A percentile compares a stretch with the other conserved stretches of the same genome.
phyloP scores from a whole-genome alignment of 2,797 vertebrate species.

The Catostomus latipinnis region DNA sequence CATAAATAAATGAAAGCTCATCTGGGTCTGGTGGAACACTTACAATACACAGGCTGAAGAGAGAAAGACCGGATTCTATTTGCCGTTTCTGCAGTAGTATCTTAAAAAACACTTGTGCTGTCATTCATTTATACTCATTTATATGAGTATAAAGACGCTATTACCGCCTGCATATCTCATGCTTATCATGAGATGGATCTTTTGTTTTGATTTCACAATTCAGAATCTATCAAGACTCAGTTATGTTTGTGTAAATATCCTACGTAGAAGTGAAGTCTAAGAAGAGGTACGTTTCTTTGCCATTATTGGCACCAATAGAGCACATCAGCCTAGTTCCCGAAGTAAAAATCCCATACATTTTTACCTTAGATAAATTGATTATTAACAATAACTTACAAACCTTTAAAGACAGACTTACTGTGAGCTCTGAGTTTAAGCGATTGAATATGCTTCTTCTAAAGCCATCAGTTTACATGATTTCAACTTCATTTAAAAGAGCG shows the following conservation, averaged over 20 bases:
- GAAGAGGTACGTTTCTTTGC: too few species aligned
- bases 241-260: neutral
- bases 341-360: too few species aligned
- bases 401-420: too few species aligned
- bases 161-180: neutral
- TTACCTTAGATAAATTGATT: too few species aligned
- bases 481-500: too few species aligned
- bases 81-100: neutral
- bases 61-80: neutral
- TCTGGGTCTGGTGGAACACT: slow-evolving; percentile 5
- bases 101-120: neutral
- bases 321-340: too few species aligned
- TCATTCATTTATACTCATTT: neutral
- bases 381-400: too few species aligned
- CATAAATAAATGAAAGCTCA: slow-evolving; percentile 51
- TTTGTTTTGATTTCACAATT: neutral
- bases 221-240: neutral
- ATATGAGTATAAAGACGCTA: neutral
- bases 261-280: neutral
- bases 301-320: too few species aligned
- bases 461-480: too few species aligned
- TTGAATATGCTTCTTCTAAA: too few species aligned
- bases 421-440: too few species aligned
- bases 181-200: neutral
- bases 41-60: neutral